Base-by-base conservation (phyloP, 2,797 vertebrate species). In the Phataginus tricuspis region DNA sequence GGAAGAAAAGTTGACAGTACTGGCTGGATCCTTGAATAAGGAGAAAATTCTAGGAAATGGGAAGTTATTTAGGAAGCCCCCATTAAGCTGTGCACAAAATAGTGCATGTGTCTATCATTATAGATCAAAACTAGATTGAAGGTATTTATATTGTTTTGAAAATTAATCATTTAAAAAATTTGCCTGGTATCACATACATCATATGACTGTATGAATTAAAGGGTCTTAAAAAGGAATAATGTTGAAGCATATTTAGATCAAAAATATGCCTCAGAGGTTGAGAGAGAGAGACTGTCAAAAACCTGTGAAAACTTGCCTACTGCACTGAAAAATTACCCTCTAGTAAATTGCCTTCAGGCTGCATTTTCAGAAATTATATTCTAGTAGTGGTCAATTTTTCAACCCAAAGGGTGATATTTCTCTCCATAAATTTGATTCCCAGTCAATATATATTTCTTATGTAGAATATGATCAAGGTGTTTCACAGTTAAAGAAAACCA, bases 341-440 rank as follows among this genome's bases (percentile, higher is more conserved):
- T 5, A 75, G 92, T 96, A 91, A 93, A 96, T n/a, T 95, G 86
- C 95, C 92, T 96, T 97, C 84, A 57, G 84, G 79, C 84, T 79
- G 68, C 96, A 86, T 95, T 97, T 97, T 94, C 94, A 96, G 80
- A 90, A 97, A 97, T 97, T 97, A 97, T 97, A 97, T 96, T 93
- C 89, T 57, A 93, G 92, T 61, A 85, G 86, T 80, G 96, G 96
- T 96, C 97, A 96, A 96, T 96, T 96, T 98, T 95, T 97, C 96
- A 97, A 90, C 87, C 84, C 63, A 42, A 90, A 91, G 87, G 77
- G 53, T 85, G n/a, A 85, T 94, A 94, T 85, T 96, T 96, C 87
- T 97, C 95, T 94, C 77, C 51, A 96, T 96, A 94, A 97, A 96
- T 97, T 94, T 97, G 78, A 96, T 89, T 93, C 27, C 45, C 51